A percentile compares a stretch with the other conserved stretches of the same genome.
These are phyloP conservation scores for Heteropelma amictum DNA, from an alignment of 2,888 invertebrate species.

Conservation along the genomic window DNA sequence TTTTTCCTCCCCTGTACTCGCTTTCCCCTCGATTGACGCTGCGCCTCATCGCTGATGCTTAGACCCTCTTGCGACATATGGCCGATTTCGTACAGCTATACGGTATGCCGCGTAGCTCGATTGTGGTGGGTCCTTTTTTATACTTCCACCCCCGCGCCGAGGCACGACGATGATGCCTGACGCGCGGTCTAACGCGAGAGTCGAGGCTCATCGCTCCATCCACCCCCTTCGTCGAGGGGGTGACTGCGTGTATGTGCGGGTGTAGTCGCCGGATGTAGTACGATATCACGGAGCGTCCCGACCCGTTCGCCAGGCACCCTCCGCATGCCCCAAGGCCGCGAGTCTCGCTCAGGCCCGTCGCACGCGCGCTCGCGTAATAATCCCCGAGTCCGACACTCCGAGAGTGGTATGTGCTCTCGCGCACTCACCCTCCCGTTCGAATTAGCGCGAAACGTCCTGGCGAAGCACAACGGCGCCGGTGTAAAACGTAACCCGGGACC, in stretches of 20 bases:
- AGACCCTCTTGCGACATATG: slow-evolving; percentile 68
- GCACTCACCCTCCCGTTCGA: slow-evolving; percentile 57
- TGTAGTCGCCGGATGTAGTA: too few species aligned
- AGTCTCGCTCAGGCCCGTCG: slow-evolving; percentile 6
- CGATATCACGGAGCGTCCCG: too few species aligned
- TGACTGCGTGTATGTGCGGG: too few species aligned
- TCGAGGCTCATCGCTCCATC: too few species aligned
- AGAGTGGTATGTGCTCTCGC: slow-evolving; percentile 32
- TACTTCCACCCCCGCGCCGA: slow-evolving; percentile 64
- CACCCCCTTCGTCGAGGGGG: too few species aligned
- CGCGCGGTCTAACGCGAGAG: too few species aligned
- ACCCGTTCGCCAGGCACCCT: slow-evolving; percentile 36
- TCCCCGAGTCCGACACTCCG: slow-evolving; percentile 41
- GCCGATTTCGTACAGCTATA: slow-evolving; percentile 57
- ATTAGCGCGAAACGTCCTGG: slow-evolving; percentile 61
- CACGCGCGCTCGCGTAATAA: slow-evolving; percentile 48
- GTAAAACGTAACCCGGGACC: slow-evolving; percentile 54
- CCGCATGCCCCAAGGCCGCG: slow-evolving; percentile 36
- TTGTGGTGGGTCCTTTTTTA: slow-evolving; percentile 59
- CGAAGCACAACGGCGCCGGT: slow-evolving; percentile 61
- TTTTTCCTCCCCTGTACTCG: neutral
- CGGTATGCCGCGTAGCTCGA: slow-evolving; percentile 22
- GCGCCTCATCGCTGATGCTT: slow-evolving; percentile 65
- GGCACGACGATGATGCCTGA: neutral
- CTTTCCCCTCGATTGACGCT: slow-evolving; percentile 69